These are phyloP conservation scores for Conus ventricosus DNA, from an alignment of 1,140 invertebrate species.

Conservation along the genomic window DNA sequence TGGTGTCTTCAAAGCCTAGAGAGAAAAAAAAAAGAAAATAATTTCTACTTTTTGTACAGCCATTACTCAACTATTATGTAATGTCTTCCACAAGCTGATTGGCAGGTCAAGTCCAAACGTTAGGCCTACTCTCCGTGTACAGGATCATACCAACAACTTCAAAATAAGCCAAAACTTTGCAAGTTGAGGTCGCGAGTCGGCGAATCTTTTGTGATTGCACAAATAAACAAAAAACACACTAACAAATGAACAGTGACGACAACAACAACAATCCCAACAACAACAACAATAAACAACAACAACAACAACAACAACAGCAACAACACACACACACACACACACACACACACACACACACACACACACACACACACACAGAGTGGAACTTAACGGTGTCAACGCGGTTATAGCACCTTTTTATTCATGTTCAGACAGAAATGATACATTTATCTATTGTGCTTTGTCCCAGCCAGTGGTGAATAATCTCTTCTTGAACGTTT, in stretches of 20 bases:
- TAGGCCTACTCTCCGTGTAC: neutral
- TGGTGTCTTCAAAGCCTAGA: too few species aligned
- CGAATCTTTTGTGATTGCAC: neutral
- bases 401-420: neutral
- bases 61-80: too few species aligned
- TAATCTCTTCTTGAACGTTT: neutral
- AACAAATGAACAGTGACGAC: too few species aligned
- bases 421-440: neutral
- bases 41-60: too few species aligned
- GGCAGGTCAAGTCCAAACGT: too few species aligned
- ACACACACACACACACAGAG: neutral
- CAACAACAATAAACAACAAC: neutral
- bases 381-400: too few species aligned
- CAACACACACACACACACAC: neutral
- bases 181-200: neutral
- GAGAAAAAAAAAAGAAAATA: too few species aligned
- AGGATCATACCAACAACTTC: neutral
- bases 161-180: neutral
- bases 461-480: neutral
- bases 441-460: neutral
- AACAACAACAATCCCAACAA: too few species aligned
- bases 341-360: constrained; percentile 3
- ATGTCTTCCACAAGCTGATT: too few species aligned
- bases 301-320: too few species aligned
- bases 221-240: neutral